Evolutionary conservation across 2,888 invertebrate genomes (phyloP).

Genomic region (Apotomis betuletana): DNA sequence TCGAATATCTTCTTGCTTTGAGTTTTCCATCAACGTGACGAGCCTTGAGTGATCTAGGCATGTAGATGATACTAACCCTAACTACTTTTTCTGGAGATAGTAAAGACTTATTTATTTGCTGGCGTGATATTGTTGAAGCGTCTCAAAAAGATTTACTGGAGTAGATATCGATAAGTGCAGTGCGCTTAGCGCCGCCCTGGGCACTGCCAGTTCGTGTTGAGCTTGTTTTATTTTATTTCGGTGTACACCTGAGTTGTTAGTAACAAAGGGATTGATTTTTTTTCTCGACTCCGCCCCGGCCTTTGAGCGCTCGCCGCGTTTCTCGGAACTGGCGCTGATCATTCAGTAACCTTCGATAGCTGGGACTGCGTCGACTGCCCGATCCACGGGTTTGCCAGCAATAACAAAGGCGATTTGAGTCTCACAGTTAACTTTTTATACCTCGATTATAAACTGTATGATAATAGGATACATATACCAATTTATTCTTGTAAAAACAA

Average conservation of each 20-base stretch:
- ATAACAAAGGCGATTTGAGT: conserved; percentile 33
- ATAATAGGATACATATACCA: conserved; percentile 2
- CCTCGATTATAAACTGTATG: conserved; percentile 1
- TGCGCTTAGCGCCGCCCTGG: conserved; percentile 62
- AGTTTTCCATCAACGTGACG: not conserved
- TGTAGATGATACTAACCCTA: not conserved
- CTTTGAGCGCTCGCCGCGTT: conserved; percentile 74
- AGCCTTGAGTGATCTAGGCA: not conserved
- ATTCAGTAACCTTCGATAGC: conserved; percentile 72
- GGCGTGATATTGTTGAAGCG: conserved; percentile 12
- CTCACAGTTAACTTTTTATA: conserved; percentile 25
- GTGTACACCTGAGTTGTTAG: conserved; percentile 79
- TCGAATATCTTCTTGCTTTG: not conserved
- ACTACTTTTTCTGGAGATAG: not conserved
- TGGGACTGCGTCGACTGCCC: conserved; percentile 46
- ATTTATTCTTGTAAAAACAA: conserved; percentile 6
- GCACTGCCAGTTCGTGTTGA: conserved; percentile 63
- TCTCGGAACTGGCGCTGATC: conserved; percentile 72
- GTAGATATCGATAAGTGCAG: conserved; percentile 61
- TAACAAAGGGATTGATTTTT: conserved; percentile 81
- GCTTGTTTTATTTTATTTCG: conserved; percentile 73
- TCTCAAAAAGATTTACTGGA: conserved; percentile 22
- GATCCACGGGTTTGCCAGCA: conserved; percentile 32
- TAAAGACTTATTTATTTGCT: not conserved
- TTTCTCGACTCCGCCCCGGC: conserved; percentile 67